phyloP scores from a whole-genome alignment of 2,113 vertebrate genomes.

The Butastur rufipennis region DNA sequence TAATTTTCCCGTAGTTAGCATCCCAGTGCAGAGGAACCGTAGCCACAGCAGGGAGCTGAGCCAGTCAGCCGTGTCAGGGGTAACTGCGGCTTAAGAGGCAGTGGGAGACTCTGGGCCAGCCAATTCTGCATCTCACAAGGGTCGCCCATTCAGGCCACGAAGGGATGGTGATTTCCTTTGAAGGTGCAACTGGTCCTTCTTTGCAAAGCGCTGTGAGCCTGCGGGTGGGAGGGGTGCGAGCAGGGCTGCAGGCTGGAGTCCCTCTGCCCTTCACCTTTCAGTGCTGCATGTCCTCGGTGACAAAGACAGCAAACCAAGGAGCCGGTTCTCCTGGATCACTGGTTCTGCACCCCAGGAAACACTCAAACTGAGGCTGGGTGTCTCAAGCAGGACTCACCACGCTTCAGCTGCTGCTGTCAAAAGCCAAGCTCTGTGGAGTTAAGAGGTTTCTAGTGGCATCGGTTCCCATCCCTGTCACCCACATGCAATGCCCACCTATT shows the following conservation, averaged over 20 bases:
- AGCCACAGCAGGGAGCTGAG: not conserved
- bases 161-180: not conserved
- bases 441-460: not conserved
- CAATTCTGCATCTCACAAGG: not conserved
- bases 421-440: not conserved
- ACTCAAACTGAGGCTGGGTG: not conserved
- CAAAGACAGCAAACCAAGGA: not conserved
- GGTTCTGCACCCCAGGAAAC: not conserved
- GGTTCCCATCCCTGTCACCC: not conserved
- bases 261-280: not conserved
- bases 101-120: not conserved
- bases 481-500: not conserved
- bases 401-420: not conserved
- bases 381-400: not conserved
- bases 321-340: not conserved
- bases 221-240: accelerated
- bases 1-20: not conserved
- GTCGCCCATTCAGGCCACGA: accelerated
- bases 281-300: accelerated
- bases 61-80: not conserved
- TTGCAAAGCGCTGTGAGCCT: not conserved
- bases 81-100: not conserved
- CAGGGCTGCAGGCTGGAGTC: not conserved
- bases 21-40: not conserved
- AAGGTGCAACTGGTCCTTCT: not conserved